phyloP scores from a whole-genome alignment of 2,888 invertebrate species.

The Mellilla xanthometata region DNA sequence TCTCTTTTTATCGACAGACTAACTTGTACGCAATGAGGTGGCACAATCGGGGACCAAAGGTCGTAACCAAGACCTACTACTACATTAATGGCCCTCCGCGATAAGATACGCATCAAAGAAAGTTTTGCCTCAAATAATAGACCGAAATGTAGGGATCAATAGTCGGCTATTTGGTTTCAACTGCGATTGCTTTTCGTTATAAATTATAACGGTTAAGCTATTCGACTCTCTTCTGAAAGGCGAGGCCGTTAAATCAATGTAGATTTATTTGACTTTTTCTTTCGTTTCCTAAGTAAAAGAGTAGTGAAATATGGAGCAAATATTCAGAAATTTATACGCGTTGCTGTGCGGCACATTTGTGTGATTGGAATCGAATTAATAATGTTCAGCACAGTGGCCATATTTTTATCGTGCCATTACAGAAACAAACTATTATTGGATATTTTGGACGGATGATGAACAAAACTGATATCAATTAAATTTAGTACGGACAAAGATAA shows the following conservation, averaged over 20 bases:
- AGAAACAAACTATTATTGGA: too few species aligned
- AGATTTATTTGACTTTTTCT: conserved; percentile 14
- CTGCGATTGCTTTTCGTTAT: conserved; percentile 18
- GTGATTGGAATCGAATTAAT: too few species aligned
- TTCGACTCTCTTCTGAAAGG: conserved; percentile 7
- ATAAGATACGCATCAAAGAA: conserved; percentile 16
- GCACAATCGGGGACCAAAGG: conserved; percentile 9
- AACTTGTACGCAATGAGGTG: conserved; percentile 2
- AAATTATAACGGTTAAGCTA: conserved; percentile 17
- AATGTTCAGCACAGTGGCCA: too few species aligned
- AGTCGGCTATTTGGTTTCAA: conserved; percentile 11
- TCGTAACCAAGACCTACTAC: conserved; percentile 13
- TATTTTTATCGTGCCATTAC: too few species aligned
- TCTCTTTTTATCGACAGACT: conserved; percentile 2
- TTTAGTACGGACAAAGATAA: too few species aligned
- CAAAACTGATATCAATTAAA: too few species aligned
- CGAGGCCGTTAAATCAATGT: conserved; percentile 9
- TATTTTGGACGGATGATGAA: too few species aligned
- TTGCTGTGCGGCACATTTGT: not conserved
- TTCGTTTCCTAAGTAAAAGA: not conserved
- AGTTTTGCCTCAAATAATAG: conserved; percentile 12
- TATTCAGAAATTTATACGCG: not conserved
- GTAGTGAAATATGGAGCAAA: conserved; percentile 1
- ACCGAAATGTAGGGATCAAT: conserved; percentile 12
- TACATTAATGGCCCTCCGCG: conserved; percentile 7